These are phyloP conservation scores for Toxonevra muliebris DNA, from an alignment of 2,888 invertebrate species.

Conservation along the genomic window DNA sequence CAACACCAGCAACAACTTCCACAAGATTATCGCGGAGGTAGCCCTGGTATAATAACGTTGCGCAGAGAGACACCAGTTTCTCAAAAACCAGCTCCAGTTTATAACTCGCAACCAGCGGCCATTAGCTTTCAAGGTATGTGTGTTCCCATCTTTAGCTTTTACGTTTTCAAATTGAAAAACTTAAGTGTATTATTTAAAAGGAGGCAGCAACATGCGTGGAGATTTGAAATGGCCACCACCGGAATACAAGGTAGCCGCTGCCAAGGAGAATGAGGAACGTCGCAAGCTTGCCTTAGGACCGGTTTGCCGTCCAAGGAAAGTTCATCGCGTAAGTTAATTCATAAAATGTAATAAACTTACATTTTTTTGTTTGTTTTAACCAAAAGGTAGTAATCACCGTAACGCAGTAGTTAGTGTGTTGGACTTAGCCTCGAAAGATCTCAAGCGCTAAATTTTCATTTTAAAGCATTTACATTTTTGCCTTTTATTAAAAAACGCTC, in stretches of 20 bases:
- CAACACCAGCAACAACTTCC: conserved; percentile 44
- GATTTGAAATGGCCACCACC: conserved; percentile 90
- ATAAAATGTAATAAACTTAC: neutral
- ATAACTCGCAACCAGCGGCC: conserved; percentile 82
- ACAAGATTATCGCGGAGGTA: conserved; percentile 63
- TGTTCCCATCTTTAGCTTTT: neutral
- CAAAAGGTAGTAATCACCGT: too few species aligned
- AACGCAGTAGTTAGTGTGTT: too few species aligned
- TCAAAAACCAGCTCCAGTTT: conserved; percentile 79
- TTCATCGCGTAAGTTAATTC: conserved; percentile 64
- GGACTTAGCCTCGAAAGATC: too few species aligned
- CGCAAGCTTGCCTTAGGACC: conserved; percentile 79
- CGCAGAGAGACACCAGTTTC: conserved; percentile 78
- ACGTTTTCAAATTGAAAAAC: too few species aligned
- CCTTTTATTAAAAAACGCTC: too few species aligned
- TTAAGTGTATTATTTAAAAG: conserved; percentile 57
- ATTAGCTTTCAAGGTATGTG: conserved; percentile 72
- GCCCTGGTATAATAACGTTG: conserved; percentile 68
- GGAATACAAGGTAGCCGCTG: conserved; percentile 77
- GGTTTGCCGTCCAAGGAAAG: conserved; percentile 77
- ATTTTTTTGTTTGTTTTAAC: neutral
- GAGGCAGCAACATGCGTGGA: conserved; percentile 84
- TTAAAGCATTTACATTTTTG: too few species aligned
- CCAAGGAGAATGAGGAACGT: conserved; percentile 77
- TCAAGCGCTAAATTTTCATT: too few species aligned